phyloP scores from a whole-genome alignment of 2,113 vertebrate genomes.

The Alligator mississippiensis region DNA sequence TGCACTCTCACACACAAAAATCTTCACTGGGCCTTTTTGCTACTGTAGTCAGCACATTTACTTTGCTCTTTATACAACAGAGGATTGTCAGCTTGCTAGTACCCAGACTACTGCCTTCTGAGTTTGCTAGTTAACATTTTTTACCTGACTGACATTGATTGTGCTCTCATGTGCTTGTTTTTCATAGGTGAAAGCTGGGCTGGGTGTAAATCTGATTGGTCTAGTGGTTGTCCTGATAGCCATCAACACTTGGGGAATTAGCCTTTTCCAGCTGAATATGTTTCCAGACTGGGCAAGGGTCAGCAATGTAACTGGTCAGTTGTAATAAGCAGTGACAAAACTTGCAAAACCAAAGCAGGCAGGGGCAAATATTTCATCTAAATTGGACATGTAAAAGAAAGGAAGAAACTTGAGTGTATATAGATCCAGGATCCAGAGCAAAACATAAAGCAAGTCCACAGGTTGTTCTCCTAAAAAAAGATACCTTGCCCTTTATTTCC shows the following conservation, averaged over 20 bases:
- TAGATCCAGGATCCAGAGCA: background rate
- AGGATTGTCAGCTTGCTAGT: background rate
- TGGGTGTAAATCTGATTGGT: constrained; percentile 96
- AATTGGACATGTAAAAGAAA: constrained; percentile 10
- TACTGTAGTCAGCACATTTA: background rate
- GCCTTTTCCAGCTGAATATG: constrained; percentile 89
- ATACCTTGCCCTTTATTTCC: background rate
- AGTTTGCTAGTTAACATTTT: background rate
- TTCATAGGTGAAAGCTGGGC: constrained; percentile 93
- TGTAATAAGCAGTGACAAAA: constrained; percentile 8
- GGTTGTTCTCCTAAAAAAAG: background rate
- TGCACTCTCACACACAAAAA: background rate
- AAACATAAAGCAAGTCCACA: constrained; percentile 1
- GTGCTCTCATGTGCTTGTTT: constrained; percentile 8
- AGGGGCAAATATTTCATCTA: background rate
- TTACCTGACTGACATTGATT: background rate
- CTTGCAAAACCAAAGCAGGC: constrained; percentile 3
- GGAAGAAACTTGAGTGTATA: constrained; percentile 5
- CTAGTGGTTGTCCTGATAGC: constrained; percentile 94
- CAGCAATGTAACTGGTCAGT: constrained; percentile 83
- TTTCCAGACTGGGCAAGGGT: constrained; percentile 90
- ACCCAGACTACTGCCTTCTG: background rate
- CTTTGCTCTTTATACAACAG: background rate
- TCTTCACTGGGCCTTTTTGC: background rate
- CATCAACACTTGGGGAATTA: constrained; percentile 95